A percentile compares a stretch with the other conserved stretches of the same genome.
phyloP scores from a whole-genome alignment of 35 echinoderm and acorn worm species.

The Heliocidaris erythrogramma region DNA sequence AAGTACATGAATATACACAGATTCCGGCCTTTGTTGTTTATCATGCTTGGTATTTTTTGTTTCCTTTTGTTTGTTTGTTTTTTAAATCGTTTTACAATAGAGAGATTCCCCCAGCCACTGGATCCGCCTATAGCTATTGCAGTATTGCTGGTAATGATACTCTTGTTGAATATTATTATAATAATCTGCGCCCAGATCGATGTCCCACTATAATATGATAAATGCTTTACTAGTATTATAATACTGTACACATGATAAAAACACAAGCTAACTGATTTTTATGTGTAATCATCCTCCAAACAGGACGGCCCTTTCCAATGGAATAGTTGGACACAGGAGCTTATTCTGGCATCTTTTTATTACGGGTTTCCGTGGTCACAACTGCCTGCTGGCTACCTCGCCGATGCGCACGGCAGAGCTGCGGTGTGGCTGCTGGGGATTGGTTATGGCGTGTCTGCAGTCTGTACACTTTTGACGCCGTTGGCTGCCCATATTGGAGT shows the following conservation, averaged over 20 bases:
- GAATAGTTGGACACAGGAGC: slow-evolving; percentile 68
- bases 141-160: too few relatives aligned
- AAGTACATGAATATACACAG: too few relatives aligned
- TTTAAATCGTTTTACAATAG: too few relatives aligned
- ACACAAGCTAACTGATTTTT: neutral
- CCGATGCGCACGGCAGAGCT: slow-evolving; percentile 45
- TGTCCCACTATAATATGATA: too few relatives aligned
- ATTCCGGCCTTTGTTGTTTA: too few relatives aligned
- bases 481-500: slow-evolving; percentile 60
- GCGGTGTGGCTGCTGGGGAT: slow-evolving; percentile 72
- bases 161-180: too few relatives aligned
- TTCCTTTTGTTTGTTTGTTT: too few relatives aligned
- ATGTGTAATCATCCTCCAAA: neutral
- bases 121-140: too few relatives aligned
- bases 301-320: slow-evolving; percentile 73
- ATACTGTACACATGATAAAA: neutral
- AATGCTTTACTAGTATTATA: too few relatives aligned
- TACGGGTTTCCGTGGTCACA: slow-evolving; percentile 89
- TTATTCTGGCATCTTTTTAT: slow-evolving; percentile 83
- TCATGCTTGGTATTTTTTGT: too few relatives aligned
- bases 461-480: slow-evolving; percentile 77
- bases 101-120: too few relatives aligned
- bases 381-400: slow-evolving; percentile 82
- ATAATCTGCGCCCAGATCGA: too few relatives aligned
- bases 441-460: slow-evolving; percentile 68